phyloP scores from a whole-genome alignment of 2,113 vertebrate genomes.

The Poicephalus meyeri region DNA sequence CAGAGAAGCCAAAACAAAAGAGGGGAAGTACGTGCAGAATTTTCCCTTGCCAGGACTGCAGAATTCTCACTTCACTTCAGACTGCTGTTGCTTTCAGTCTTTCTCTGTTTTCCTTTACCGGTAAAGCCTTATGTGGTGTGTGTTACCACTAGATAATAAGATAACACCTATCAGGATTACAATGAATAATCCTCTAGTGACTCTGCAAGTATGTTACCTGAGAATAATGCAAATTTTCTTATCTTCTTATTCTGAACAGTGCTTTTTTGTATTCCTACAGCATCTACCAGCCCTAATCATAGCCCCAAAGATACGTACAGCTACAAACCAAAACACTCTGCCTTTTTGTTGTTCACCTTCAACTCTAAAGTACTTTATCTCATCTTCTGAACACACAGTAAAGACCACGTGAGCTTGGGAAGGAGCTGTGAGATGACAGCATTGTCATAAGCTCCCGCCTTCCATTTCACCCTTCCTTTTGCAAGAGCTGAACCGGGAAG shows the following conservation, averaged over 20 bases:
- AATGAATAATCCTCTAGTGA: not conserved
- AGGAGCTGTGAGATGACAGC: not conserved
- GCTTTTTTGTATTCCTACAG: not conserved
- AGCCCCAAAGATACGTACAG: not conserved
- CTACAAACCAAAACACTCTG: not conserved
- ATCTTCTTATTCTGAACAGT: not conserved
- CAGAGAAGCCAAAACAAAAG: not conserved
- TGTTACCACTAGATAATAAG: not conserved
- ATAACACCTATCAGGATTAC: constrained; percentile 3
- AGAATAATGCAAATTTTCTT: not conserved
- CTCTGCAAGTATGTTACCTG: not conserved
- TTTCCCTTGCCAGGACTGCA: not conserved
- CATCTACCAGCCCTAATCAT: not conserved
- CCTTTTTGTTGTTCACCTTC: not conserved
- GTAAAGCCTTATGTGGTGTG: not conserved
- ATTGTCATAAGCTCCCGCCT: not conserved
- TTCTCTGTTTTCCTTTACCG: not conserved
- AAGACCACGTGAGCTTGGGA: not conserved
- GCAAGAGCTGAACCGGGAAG: not conserved
- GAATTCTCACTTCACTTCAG: not conserved
- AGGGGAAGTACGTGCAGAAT: not conserved
- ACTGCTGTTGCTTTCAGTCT: not conserved
- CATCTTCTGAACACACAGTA: not conserved
- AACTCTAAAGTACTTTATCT: not conserved
- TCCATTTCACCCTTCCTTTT: not conserved